Evolutionary conservation across 2,113 vertebrate genomes (phyloP).

Genomic region (Forbesichthys agassizii): DNA sequence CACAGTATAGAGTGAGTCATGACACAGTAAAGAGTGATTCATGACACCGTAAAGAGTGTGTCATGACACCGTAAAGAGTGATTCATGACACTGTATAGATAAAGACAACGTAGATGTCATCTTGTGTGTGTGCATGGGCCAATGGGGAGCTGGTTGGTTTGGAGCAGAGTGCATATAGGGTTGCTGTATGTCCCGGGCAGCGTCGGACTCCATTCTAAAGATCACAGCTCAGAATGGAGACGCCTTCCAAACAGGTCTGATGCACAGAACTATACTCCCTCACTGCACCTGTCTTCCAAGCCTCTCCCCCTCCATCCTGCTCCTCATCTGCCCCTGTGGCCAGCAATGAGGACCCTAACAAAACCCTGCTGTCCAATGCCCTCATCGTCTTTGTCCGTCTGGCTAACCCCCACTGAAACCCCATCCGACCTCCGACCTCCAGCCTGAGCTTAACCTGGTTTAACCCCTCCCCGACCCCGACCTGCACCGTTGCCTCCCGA

Average conservation of each 20-base stretch:
- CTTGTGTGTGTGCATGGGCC: too few species aligned
- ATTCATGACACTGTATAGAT: too few species aligned
- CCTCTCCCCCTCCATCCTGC: conserved; percentile 20
- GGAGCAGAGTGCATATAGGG: too few species aligned
- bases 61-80: too few species aligned
- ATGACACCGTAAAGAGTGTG: too few species aligned
- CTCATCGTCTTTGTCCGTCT: conserved; percentile 31
- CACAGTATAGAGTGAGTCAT: too few species aligned
- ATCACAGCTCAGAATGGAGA: background rate
- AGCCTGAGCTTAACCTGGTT: conserved; percentile 31
- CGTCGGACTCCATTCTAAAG: background rate
- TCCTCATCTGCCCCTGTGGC: too few species aligned
- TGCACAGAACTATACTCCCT: conserved; percentile 65
- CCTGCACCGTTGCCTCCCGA: conserved; percentile 33
- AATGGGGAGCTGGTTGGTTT: too few species aligned
- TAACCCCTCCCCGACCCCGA: conserved; percentile 32
- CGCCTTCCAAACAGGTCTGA: conserved; percentile 14
- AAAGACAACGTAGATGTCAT: too few species aligned
- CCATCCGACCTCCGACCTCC: background rate
- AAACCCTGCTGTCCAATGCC: conserved; percentile 13
- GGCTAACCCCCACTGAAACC: conserved; percentile 24
- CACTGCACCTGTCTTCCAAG: conserved; percentile 12
- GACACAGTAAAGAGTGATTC: too few species aligned
- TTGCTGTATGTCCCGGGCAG: background rate
- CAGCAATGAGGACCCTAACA: background rate